These are phyloP conservation scores for Petrocephalus zakoni DNA, from an alignment of 2,113 vertebrate species.

Conservation along the genomic window DNA sequence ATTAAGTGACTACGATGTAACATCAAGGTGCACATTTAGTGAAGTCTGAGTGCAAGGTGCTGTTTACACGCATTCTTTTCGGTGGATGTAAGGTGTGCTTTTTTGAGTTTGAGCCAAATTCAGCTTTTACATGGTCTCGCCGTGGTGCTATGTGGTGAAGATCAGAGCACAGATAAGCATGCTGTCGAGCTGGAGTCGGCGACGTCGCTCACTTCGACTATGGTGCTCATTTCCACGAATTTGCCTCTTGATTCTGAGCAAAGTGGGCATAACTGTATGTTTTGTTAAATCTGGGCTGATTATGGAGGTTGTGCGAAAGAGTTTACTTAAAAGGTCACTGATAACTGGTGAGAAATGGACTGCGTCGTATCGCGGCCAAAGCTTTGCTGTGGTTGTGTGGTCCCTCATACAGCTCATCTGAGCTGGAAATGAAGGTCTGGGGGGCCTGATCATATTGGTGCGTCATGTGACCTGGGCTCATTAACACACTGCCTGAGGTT, in stretches of 20 bases:
- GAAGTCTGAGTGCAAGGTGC: constrained; percentile 37
- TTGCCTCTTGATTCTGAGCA: constrained; percentile 5
- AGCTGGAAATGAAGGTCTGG: background rate
- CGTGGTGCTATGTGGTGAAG: constrained; percentile 58
- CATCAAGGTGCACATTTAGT: constrained; percentile 35
- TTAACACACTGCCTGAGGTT: background rate
- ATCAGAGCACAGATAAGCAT: constrained; percentile 38
- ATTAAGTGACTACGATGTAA: constrained; percentile 26
- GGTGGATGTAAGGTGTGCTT: constrained; percentile 24
- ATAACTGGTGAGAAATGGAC: background rate
- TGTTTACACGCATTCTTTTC: constrained; percentile 24
- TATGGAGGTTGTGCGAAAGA: background rate
- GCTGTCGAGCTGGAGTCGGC: constrained; percentile 34
- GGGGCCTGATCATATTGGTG: background rate
- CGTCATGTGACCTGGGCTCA: background rate
- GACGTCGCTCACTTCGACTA: constrained; percentile 1
- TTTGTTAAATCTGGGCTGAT: background rate
- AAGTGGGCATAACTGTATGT: constrained; percentile 1
- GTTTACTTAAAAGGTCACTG: background rate
- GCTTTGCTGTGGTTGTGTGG: background rate
- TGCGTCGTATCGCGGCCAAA: background rate
- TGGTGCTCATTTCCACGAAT: constrained; percentile 45
- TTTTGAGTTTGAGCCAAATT: constrained; percentile 31
- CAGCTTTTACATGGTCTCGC: constrained; percentile 29
- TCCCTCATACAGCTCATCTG: background rate